Base-by-base conservation (phyloP, 64 coral and sea anemone genomes). In the Montipora capricornis region DNA sequence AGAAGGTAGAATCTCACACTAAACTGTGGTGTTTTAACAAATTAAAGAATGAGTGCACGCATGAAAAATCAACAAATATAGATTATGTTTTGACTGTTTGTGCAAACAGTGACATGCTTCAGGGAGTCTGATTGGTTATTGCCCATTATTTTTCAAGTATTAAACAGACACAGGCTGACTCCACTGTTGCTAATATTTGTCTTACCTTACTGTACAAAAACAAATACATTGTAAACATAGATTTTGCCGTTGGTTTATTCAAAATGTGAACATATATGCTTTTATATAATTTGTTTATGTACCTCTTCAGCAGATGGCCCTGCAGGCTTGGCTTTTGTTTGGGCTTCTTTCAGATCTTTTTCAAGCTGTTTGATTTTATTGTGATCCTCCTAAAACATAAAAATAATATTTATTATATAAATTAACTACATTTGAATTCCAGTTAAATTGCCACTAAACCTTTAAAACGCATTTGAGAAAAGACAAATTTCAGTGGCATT, bases 251-350 rank as follows among this genome's bases (percentile, higher is more conserved):
- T 11, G 61, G 61, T 64, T 12, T 64, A 14, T 55, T 55, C 52
- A 55, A 55, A 37, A 37, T 37, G 37, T 37, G 37, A 37, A 37
- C 37, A 37, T 37, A 37, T 2, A 37, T 37, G 37, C 37, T 37
- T 37, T 37, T 37, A 37, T 37, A 64, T 14, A 14, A 15, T 64
- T 64, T 64, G 14, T 16, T 66, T 1, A 2, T 14, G 80, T 88
- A 99, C 98, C 13, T 99, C 98, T 81, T 99, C 98, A 26, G 98
- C 98, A 64, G 95, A 94, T 73, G 94, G 94, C 47, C 98, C 98
- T 53, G 98, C 79, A 12, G 98, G 74, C 24, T 96, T 99, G 8
- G 98, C 62, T 74, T 96, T 99, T 76, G 90, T 67, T 46, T 90
- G 77, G 46, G 98, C 98, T 44, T 99, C 98, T 64, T 92, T 96